Evolutionary conservation across 2,113 vertebrate species (phyloP).

Genomic region (Hippoglossus stenolepis): DNA sequence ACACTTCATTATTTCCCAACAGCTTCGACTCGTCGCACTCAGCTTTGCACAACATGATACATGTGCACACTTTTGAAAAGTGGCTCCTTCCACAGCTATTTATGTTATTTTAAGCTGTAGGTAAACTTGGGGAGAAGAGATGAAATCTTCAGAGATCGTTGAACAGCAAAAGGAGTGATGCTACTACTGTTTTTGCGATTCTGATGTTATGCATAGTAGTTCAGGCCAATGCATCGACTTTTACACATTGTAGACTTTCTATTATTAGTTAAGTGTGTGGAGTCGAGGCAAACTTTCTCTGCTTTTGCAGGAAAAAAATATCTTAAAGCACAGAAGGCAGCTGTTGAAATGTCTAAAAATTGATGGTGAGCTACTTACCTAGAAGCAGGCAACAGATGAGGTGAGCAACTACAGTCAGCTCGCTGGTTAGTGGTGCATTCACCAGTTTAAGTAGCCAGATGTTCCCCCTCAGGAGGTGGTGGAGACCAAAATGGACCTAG

Average conservation of each 20-base stretch:
- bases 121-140: slow-evolving; percentile 14
- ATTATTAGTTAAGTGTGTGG: not conserved
- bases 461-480: not conserved
- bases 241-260: not conserved
- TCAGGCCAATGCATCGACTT: not conserved
- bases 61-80: slow-evolving; percentile 26
- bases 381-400: not conserved
- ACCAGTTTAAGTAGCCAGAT: not conserved
- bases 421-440: no score
- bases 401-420: not conserved
- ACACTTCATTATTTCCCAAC: slow-evolving; percentile 36
- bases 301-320: no score
- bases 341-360: not conserved
- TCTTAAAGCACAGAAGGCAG: not conserved
- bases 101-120: slow-evolving; percentile 30
- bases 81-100: not conserved
- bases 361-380: not conserved
- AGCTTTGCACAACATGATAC: slow-evolving; percentile 25
- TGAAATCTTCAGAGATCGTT: slow-evolving; percentile 28
- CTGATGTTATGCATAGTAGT: not conserved
- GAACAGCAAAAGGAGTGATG: slow-evolving; percentile 6
- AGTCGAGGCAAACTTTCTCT: not conserved
- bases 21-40: not conserved
- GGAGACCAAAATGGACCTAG: not conserved
- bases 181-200: slow-evolving; percentile 4